phyloP scores from a whole-genome alignment of 2,888 invertebrate genomes.

The Cosmopolites sordidus region DNA sequence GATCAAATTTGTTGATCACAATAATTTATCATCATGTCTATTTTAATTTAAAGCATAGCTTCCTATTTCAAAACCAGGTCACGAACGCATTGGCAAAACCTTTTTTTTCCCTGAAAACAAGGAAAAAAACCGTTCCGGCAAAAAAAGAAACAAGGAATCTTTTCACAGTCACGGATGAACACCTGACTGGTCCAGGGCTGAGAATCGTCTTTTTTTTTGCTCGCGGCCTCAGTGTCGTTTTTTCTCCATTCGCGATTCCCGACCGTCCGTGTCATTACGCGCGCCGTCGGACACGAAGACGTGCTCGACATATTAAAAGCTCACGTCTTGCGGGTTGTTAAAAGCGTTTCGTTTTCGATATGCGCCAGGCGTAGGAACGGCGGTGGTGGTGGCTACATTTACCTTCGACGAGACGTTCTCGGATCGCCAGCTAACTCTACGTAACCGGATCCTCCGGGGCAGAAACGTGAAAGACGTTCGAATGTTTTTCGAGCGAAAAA shows the following conservation, averaged over 20 bases:
- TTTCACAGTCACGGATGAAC: too few relatives aligned
- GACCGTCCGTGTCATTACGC: conserved; percentile 38
- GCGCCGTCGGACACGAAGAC: conserved; percentile 44
- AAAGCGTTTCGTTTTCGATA: conserved; percentile 38
- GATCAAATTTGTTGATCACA: too few relatives aligned
- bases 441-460: conserved; percentile 23
- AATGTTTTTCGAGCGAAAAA: conserved; percentile 11
- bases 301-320: conserved; percentile 38
- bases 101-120: too few relatives aligned
- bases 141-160: too few relatives aligned
- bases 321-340: conserved; percentile 35
- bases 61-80: too few relatives aligned
- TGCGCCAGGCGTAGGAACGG: conserved; percentile 33
- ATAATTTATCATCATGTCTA: too few relatives aligned
- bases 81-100: too few relatives aligned
- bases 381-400: conserved; percentile 30
- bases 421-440: conserved; percentile 11
- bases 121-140: too few relatives aligned
- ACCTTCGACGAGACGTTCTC: conserved; percentile 25
- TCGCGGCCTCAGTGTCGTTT: neutral
- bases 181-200: too few relatives aligned
- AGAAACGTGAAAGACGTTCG: conserved; percentile 24
- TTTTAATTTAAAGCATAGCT: too few relatives aligned
- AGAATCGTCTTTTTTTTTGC: too few relatives aligned
- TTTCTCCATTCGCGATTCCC: conserved; percentile 4